Base-by-base conservation (phyloP, 2,113 vertebrate genomes). In the Labrus mixtus region DNA sequence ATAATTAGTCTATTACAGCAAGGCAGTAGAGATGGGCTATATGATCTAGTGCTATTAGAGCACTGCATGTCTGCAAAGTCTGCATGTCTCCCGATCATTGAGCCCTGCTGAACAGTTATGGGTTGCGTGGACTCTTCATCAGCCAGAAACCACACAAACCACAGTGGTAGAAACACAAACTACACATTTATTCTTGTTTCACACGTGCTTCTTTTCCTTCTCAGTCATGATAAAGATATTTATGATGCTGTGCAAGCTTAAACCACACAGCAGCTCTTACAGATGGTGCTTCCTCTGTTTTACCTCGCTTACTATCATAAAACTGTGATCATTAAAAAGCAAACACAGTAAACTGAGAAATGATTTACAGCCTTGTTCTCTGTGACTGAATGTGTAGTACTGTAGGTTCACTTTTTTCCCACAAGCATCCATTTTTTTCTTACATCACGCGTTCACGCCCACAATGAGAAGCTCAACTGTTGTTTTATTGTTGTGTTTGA, bases 11-110 rank as follows among this genome's bases (percentile, higher is more conserved):
- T 81, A 77, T 87, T 87, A 84, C 72, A 79, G 87, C 73, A 10
- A 76, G 79, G 59, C 84, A 65, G 86, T 71, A 76, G 68, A 41
- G 23, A 72, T 73, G 65, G 86, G 82, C 85, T 86, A 73, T 87
- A 79, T 85, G 85, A 91, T 90, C 79, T 65, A 61, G 81, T 56
- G 83, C 83, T 85, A 85, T 92, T 88, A 84, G 78, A 82, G 81
- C 87, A 81, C 85, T 90, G n/a, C n/a, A n/a, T n/a, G n/a, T n/a
- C n/a, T n/a, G n/a, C 89, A 69, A 85, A 89, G 77, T 74, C 86
- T 74, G 81, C 88, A 55, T 85, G 78, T 66, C 73, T 82, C 63
- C 76, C 58, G 11, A 48, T 82, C 85, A 62, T 87, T 85, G 83
- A 81, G 83, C 67, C 87, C 83, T 39, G 33, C 78, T 76, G 78